Base-by-base conservation (phyloP, 2,113 vertebrate genomes). In the Scolopax mira region DNA sequence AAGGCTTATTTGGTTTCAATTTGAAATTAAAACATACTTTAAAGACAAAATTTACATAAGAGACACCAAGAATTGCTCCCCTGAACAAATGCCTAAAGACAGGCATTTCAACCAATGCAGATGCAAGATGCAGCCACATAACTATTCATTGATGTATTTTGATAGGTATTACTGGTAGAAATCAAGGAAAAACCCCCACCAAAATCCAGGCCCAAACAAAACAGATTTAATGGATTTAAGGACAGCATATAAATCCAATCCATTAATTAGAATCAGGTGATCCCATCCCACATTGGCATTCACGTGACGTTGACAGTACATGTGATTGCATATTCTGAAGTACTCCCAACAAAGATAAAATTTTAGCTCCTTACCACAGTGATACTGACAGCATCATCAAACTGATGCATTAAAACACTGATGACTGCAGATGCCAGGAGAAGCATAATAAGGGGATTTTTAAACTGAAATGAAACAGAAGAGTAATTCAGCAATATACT, bases 371-470 rank as follows among this genome's bases (percentile, higher is more conserved):
- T 96, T 98, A 99, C 99, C 99, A 99, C 99, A 42, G 99, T 99
- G 98, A 99, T 99, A 98, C 99, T 99, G 98, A 99, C 98, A 46
- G 99, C 99, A 97, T 99, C 99, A 82, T 99, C 99, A 95, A 99
- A 98, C 98, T 99, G 99, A 97, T 98, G 99, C 99, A 99, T 99
- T 98, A 99, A 78, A 92, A 99, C 93, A 92, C 99, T 99, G 98
- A 99, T 99, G 97, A 99, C 99, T 28, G 99, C 99, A 19, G 99
- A 99, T 18, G 99, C 99, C 98, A 99, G 97, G 70, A 99, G 98
- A 91, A 99, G 97, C 98, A 99, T 98, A 96, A 99, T 99, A 91
- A 99, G 99, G 30, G 99, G 99, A 57, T 99, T 99, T 97, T 99
- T 99, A 98, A 99, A 99, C 99, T 99, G 97, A 37, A 98, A 96